These are phyloP conservation scores for Pachypanchax playfairii DNA, from an alignment of 2,113 vertebrate genomes.

Conservation along the genomic window DNA sequence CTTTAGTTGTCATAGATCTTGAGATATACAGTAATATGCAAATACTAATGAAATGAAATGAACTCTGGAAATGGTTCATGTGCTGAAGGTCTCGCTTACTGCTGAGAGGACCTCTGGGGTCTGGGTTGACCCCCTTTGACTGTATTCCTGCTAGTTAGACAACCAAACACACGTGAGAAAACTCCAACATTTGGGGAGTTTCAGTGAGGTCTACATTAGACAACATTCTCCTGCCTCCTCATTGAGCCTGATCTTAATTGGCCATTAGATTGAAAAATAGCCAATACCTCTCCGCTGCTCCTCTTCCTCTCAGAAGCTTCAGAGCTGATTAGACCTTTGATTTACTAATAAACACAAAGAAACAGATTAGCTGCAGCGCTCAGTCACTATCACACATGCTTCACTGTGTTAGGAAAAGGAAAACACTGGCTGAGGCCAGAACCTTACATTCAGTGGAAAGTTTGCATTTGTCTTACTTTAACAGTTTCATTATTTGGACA, in stretches of 20 bases:
- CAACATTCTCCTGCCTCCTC: constrained; percentile 76
- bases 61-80: no score
- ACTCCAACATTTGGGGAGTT: constrained; percentile 60
- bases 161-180: constrained; percentile 2
- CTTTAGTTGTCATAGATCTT: no score
- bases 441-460: no score
- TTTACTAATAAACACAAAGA: constrained; percentile 80
- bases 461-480: no score
- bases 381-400: constrained; percentile 32
- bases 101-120: no score
- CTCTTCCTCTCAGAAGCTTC: constrained; percentile 64
- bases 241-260: constrained; percentile 80
- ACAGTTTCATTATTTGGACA: no score
- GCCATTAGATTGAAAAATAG: constrained; percentile 82
- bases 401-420: constrained; percentile 20
- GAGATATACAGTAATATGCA: no score
- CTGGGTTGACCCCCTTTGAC: no score
- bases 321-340: constrained; percentile 81
- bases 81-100: no score
- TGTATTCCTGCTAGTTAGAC: no score
- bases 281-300: constrained; percentile 47
- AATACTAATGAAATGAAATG: no score
- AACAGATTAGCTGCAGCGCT: constrained; percentile 53
- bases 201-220: constrained; percentile 71
- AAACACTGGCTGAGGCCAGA: constrained; percentile 29